Evolutionary conservation across 2,888 invertebrate species (phyloP).

Genomic region (Sarcophaga rosellei): DNA sequence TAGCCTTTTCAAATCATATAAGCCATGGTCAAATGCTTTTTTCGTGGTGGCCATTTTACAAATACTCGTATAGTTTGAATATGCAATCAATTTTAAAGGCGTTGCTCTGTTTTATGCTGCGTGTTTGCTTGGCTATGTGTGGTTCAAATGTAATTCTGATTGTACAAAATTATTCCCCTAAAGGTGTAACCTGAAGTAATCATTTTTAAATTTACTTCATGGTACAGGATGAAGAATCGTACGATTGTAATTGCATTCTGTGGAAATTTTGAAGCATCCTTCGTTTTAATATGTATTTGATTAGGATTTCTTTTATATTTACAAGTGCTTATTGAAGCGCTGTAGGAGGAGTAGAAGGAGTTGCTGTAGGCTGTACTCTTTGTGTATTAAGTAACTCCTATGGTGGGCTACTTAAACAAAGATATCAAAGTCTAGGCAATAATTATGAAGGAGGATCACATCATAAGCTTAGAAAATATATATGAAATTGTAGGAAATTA

Average conservation of each 20-base stretch:
- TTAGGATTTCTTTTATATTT: not conserved
- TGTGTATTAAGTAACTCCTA: slow-evolving; percentile 44
- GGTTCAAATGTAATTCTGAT: slow-evolving; percentile 13
- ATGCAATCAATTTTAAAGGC: slow-evolving; percentile 1
- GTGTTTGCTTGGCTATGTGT: not conserved
- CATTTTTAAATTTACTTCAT: slow-evolving; percentile 32
- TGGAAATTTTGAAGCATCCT: no score
- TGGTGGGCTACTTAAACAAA: slow-evolving; percentile 66
- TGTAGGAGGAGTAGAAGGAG: slow-evolving; percentile 5
- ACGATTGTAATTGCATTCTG: no score
- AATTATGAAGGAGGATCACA: not conserved
- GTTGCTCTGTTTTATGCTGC: not conserved
- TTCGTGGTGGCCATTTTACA: not conserved
- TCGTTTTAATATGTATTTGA: not conserved
- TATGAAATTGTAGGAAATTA: not conserved
- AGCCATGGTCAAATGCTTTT: not conserved
- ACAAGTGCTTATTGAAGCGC: not conserved
- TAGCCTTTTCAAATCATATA: no score
- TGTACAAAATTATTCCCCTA: not conserved
- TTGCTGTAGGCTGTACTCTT: slow-evolving; percentile 34
- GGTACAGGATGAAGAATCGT: no score
- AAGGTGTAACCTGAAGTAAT: slow-evolving; percentile 56
- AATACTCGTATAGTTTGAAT: no score
- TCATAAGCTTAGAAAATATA: not conserved
- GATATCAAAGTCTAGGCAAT: slow-evolving; percentile 35